These are phyloP conservation scores for Upupa epops DNA, from an alignment of 2,113 vertebrate genomes.

Conservation along the genomic window DNA sequence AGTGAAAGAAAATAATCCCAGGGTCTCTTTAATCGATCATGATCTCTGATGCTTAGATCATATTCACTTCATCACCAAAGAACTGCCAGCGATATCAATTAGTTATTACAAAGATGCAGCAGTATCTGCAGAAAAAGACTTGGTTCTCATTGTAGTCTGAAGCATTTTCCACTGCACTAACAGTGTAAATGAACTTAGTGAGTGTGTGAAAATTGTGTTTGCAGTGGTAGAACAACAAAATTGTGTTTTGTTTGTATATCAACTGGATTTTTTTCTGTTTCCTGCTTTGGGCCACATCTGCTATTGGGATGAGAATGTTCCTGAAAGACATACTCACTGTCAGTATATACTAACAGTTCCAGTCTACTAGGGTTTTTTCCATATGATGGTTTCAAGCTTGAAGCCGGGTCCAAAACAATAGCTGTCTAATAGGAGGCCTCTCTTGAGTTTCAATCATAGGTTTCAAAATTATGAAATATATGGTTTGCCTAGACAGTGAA, in stretches of 20 bases:
- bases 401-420: neutral
- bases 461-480: neutral
- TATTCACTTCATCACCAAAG: neutral
- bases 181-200: neutral
- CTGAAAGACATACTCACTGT: neutral
- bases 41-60: neutral
- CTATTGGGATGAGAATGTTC: neutral
- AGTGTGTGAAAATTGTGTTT: constrained; percentile 5
- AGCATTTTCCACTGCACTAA: neutral
- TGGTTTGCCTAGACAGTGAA: neutral
- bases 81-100: neutral
- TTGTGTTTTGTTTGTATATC: neutral
- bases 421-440: neutral
- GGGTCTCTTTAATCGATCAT: neutral
- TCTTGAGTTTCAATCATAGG: neutral
- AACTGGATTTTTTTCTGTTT: neutral
- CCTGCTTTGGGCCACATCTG: neutral
- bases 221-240: neutral
- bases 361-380: neutral
- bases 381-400: neutral
- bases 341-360: neutral
- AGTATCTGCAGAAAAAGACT: neutral
- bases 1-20: neutral
- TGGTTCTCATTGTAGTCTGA: neutral
- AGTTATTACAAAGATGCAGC: neutral